phyloP scores from a whole-genome alignment of 1,140 invertebrate species.

The Drosophila navojoa region DNA sequence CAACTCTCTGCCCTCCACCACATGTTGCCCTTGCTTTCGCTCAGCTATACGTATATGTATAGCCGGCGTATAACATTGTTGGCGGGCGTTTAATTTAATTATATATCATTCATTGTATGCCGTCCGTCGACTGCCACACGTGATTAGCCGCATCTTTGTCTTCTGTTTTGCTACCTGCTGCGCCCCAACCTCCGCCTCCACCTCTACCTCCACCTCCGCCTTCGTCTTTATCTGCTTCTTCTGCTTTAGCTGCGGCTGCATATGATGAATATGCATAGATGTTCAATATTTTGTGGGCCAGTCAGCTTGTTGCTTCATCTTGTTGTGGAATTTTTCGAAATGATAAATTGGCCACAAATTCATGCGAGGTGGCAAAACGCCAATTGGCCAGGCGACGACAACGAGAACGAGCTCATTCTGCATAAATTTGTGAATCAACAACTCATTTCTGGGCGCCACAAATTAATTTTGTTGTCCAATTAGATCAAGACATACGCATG shows the following conservation, averaged over 20 bases:
- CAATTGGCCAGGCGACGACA: conserved; percentile 54
- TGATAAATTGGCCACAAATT: conserved; percentile 79
- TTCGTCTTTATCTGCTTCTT: background rate
- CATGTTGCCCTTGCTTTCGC: conserved; percentile 4
- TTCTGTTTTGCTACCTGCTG: conserved; percentile 21
- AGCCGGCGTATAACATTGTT: background rate
- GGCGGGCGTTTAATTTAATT: conserved; percentile 68
- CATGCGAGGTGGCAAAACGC: conserved; percentile 73
- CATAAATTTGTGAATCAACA: conserved; percentile 79
- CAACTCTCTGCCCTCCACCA: background rate
- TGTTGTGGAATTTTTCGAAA: conserved; percentile 73
- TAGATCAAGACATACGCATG: conserved; percentile 47
- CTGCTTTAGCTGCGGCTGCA: background rate
- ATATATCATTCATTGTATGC: conserved; percentile 54
- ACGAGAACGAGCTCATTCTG: conserved; percentile 50
- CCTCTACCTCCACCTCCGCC: background rate
- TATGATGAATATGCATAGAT: conserved; percentile 61
- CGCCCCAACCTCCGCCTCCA: background rate
- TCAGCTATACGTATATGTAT: background rate
- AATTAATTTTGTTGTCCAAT: conserved; percentile 80
- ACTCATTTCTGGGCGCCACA: conserved; percentile 74
- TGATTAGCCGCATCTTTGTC: conserved; percentile 62
- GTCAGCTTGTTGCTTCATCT: conserved; percentile 62
- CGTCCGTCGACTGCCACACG: conserved; percentile 54
- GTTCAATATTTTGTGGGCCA: conserved; percentile 54